Evolutionary conservation across 2,888 invertebrate species (phyloP), one percentile per base, ranked within the genome.

Genomic region (Drosophila helvetica): DNA sequence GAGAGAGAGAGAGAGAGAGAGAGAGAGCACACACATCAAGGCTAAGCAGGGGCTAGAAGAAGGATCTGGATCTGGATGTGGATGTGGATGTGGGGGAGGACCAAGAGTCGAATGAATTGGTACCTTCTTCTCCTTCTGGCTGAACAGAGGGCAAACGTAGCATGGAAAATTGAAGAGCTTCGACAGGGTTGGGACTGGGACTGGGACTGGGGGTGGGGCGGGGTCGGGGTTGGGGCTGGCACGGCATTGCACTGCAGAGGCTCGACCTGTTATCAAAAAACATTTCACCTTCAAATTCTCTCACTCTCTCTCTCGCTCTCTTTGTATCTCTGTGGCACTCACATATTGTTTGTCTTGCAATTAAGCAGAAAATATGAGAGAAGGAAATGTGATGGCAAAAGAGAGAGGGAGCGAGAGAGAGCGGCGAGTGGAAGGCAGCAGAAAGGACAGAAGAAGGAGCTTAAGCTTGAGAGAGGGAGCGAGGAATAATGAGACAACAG

Each of bases 101-200:
- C 12, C 68, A 70, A 75, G 60, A 45, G 33, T 33, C 53, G 42
- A 47, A 48, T 52, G 62, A 56, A 43, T 50, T 19, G 58, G 50
- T 22, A 27, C 47, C 48, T 53, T 59, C 57, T 77, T 71, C 62
- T 74, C 61, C 63, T 86, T 86, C 86, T 78, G 83, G 51, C 59
- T 86, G 86, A 86, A 72, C 81, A 73, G 83, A 70, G 65, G 47
- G 70, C 76, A 86, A 86, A 86, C 86, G 85, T 81, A 77, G 88
- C 87, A 72, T 86, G 64, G 15, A 54, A 75, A 81, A 61, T 85
- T 75, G 65, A 75, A 65, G 75, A 57, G 54, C 65, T 55, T 58
- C 66, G 64, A 57, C 62, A 62, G 51, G 22, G 19, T 10, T 7
- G 22, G n/a, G 46, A 8, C 9, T 10, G 22, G 22, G 4, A 22